Conservation (phyloP, 2,888 invertebrate genomes). For the Leucophenga maculata region DNA sequence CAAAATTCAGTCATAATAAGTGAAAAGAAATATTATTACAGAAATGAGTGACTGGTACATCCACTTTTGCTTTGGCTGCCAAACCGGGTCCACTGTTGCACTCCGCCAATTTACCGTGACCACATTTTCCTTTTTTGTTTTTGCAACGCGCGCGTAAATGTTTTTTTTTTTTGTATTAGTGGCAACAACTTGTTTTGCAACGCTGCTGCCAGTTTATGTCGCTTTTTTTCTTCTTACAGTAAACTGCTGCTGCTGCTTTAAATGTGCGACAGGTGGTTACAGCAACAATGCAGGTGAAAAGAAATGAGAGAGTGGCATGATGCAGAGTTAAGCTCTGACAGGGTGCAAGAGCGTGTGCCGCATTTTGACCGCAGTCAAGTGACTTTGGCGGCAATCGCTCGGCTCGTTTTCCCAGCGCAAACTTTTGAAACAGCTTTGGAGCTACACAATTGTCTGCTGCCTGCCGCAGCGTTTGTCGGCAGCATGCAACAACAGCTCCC, state of each 20-base stretch:
- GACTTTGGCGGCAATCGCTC: constrained; percentile 23
- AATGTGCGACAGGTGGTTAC: constrained; percentile 55
- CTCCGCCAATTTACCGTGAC: too few species aligned
- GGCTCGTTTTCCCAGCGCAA: background rate
- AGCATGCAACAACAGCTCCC: constrained; percentile 29
- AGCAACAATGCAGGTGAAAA: constrained; percentile 34
- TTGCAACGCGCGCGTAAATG: background rate
- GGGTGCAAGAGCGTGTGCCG: constrained; percentile 40
- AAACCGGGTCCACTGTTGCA: background rate
- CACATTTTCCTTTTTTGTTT: too few species aligned
- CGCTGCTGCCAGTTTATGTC: constrained; percentile 1
- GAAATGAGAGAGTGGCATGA: background rate
- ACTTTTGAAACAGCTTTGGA: background rate
- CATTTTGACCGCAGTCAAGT: constrained; percentile 44
- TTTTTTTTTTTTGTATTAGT: background rate
- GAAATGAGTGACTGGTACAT: constrained; percentile 39
- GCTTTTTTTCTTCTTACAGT: background rate
- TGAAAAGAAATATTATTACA: constrained; percentile 47
- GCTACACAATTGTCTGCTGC: background rate
- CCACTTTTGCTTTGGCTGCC: constrained; percentile 30
- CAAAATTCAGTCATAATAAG: constrained; percentile 54
- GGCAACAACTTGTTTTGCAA: constrained; percentile 9
- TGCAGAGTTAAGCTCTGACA: background rate
- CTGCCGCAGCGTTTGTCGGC: constrained; percentile 31
- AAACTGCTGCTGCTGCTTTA: background rate